Evolutionary conservation across 92 coral and sea anemone species (phyloP).

Genomic region (Epizoanthus illoricatus): DNA sequence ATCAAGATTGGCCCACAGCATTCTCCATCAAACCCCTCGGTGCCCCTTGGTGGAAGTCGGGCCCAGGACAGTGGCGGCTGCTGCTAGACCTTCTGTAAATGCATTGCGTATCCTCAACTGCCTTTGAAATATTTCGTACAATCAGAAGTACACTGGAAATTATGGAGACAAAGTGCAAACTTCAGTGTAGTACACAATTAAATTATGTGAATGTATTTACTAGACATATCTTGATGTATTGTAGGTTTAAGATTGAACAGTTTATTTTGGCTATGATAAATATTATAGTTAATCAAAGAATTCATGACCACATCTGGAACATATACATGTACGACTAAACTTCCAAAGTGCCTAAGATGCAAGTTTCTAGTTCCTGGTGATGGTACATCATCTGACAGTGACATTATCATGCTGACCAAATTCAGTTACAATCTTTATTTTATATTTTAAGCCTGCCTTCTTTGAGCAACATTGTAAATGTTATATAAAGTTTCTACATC

Average conservation of each 20-base stretch:
- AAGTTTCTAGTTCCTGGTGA: background rate
- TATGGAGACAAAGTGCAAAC: too few relatives aligned
- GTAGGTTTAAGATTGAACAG: constrained; percentile 22
- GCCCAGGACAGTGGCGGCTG: constrained; percentile 97
- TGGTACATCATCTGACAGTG: background rate
- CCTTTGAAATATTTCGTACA: constrained; percentile 30
- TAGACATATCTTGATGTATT: constrained; percentile 16
- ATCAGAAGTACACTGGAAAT: constrained; percentile 9
- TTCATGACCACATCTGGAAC: background rate
- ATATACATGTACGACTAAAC: background rate
- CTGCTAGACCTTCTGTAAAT: constrained; percentile 53
- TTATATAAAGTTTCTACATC: background rate
- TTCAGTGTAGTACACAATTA: constrained; percentile 1
- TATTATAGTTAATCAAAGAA: background rate
- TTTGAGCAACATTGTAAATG: constrained; percentile 10
- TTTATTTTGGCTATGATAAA: constrained; percentile 24
- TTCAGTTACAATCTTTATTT: constrained; percentile 16
- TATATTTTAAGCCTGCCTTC: constrained; percentile 20
- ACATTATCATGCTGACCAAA: background rate
- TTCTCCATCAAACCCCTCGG: constrained; percentile 94
- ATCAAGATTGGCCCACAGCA: constrained; percentile 99
- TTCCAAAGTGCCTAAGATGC: background rate
- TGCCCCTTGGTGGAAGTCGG: constrained; percentile 96
- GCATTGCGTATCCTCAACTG: constrained; percentile 5
- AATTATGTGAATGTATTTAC: constrained; percentile 38